A percentile compares a stretch with the other conserved stretches of the same genome.
Evolutionary conservation across 2,888 invertebrate genomes (phyloP).

Genomic region (Brassicogethes aeneus): DNA sequence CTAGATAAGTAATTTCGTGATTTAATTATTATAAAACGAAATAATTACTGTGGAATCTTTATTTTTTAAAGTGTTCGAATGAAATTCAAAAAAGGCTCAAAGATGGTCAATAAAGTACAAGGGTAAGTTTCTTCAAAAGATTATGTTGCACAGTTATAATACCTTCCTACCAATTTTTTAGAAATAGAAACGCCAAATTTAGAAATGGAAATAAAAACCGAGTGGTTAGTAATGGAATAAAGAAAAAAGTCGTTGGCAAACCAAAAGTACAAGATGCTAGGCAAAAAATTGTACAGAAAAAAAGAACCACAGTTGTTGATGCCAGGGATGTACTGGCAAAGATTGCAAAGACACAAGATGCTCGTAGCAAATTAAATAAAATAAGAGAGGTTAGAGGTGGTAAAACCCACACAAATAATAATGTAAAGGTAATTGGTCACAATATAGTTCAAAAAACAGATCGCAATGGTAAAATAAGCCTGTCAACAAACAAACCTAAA

Average conservation of each 20-base stretch:
- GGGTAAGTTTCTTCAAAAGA: background rate
- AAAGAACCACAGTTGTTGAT: conserved; percentile 65
- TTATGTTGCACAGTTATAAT: background rate
- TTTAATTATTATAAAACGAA: no score
- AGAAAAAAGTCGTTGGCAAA: conserved; percentile 15
- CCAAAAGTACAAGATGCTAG: conserved; percentile 56
- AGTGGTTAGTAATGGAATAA: conserved; percentile 11
- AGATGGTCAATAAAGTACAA: background rate
- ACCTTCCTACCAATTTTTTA: conserved; percentile 5
- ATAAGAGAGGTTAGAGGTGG: conserved; percentile 45
- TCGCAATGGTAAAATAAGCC: conserved; percentile 46
- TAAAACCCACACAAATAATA: conserved; percentile 24
- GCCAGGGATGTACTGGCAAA: conserved; percentile 72
- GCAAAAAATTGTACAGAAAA: conserved; percentile 69
- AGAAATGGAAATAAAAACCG: conserved; percentile 10
- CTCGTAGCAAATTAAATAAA: conserved; percentile 61
- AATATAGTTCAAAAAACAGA: conserved; percentile 45
- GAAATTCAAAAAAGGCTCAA: background rate
- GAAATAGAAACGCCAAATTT: conserved; percentile 15
- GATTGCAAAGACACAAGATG: conserved; percentile 66
- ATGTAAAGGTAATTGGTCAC: conserved; percentile 36
- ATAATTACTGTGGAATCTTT: no score
- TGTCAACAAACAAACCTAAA: conserved; percentile 41
- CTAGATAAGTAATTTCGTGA: no score
- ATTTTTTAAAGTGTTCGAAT: background rate